phyloP scores from a whole-genome alignment of 1,140 invertebrate species.

The Coenobita brevimanus region DNA sequence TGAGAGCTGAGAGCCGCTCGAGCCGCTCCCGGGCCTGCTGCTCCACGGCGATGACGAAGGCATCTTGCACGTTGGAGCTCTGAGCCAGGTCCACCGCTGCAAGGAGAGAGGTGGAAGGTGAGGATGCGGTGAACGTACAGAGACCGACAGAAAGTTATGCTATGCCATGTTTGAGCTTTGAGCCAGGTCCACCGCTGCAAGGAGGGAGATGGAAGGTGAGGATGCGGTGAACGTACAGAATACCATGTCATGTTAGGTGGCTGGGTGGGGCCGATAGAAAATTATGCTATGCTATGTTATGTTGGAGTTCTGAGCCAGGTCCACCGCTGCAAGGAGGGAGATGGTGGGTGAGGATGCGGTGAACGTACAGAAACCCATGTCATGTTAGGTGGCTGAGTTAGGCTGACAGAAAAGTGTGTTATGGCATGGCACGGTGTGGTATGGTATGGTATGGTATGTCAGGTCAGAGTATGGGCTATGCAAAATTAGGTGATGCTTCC shows the following conservation, averaged over 20 bases:
- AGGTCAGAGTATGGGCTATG: too few relatives aligned
- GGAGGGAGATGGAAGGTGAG: constrained; percentile 70
- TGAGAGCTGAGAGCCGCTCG: constrained; percentile 90
- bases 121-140: neutral
- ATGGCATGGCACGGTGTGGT: constrained; percentile 87
- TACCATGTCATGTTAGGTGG: too few relatives aligned
- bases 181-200: constrained; percentile 89
- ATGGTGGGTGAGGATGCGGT: neutral
- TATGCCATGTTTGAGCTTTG: constrained; percentile 87
- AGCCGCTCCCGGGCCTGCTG: constrained; percentile 91
- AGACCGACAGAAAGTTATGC: too few relatives aligned
- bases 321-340: constrained; percentile 83
- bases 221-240: neutral
- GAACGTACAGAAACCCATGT: too few relatives aligned
- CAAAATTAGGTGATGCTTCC: too few relatives aligned
- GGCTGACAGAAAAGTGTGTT: too few relatives aligned
- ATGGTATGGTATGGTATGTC: too few relatives aligned
- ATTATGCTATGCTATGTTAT: too few relatives aligned
- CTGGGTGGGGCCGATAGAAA: too few relatives aligned
- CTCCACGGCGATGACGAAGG: constrained; percentile 97
- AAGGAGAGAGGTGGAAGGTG: constrained; percentile 73
- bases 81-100: constrained; percentile 90
- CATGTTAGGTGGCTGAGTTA: too few relatives aligned
- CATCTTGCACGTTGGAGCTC: constrained; percentile 92
- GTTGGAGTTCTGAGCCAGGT: constrained; percentile 86